These are phyloP conservation scores for Araneus ventricosus DNA, from an alignment of 1,140 invertebrate species.

Conservation along the genomic window DNA sequence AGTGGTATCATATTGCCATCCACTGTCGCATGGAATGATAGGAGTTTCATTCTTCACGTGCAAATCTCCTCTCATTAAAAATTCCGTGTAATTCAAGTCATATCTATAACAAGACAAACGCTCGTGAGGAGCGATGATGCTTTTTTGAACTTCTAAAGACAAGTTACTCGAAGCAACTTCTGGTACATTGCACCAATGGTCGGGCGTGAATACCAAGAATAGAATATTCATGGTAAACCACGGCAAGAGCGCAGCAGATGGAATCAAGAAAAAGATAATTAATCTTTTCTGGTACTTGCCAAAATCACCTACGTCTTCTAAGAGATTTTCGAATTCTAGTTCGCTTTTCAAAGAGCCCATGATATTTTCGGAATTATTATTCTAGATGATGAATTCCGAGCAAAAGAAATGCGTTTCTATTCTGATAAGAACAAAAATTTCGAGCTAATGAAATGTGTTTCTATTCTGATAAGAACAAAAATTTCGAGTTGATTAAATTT, in stretches of 20 bases:
- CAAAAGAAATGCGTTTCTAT: background rate
- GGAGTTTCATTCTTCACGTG: background rate
- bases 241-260: constrained; percentile 59
- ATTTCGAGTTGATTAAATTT: background rate
- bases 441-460: too few species aligned
- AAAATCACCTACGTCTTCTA: constrained; percentile 72
- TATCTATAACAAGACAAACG: constrained; percentile 77
- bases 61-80: background rate
- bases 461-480: too few species aligned
- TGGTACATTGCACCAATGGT: constrained; percentile 77
- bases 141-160: constrained; percentile 62
- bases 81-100: constrained; percentile 77
- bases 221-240: constrained; percentile 71
- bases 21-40: constrained; percentile 77
- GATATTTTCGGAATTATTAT: background rate
- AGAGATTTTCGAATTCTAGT: constrained; percentile 76
- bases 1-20: constrained; percentile 80
- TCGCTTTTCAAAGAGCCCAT: constrained; percentile 49
- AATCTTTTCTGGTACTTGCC: constrained; percentile 75
- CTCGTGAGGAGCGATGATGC: constrained; percentile 19
- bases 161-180: constrained; percentile 76
- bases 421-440: background rate
- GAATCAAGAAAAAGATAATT: constrained; percentile 63
- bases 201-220: constrained; percentile 72
- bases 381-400: background rate